These are phyloP conservation scores for Trididemnum nubilum DNA, from an alignment of 23 tunicate genomes.

Conservation along the genomic window DNA sequence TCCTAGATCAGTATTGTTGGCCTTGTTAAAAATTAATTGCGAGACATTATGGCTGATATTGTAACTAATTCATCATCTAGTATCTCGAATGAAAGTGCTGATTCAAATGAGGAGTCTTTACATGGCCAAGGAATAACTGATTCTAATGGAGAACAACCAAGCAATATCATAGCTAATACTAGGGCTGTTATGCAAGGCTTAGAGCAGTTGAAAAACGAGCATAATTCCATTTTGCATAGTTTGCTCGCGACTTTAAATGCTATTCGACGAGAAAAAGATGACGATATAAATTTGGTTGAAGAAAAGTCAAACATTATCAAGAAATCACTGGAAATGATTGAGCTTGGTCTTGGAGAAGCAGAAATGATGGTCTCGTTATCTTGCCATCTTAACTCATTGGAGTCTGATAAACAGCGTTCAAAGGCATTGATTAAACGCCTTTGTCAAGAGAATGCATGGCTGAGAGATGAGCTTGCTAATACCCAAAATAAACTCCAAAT, in stretches of 20 bases:
- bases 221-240: conserved; percentile 92
- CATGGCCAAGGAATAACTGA: conserved; percentile 7
- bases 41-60: no score
- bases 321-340: conserved; percentile 89
- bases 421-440: conserved; percentile 84
- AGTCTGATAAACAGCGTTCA: conserved; percentile 83
- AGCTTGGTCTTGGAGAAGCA: conserved; percentile 95
- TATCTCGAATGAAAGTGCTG: not conserved
- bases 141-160: not conserved
- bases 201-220: conserved; percentile 89
- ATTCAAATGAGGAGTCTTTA: not conserved
- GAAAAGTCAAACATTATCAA: conserved; percentile 91
- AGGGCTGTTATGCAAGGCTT: conserved; percentile 89
- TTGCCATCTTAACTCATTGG: conserved; percentile 80
- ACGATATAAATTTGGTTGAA: conserved; percentile 89
- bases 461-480: conserved; percentile 96
- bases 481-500: conserved; percentile 86
- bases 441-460: conserved; percentile 96
- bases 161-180: conserved; percentile 60
- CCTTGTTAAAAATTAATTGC: no score
- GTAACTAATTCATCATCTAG: not conserved
- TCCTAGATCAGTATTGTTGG: no score
- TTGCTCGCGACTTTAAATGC: conserved; percentile 92
- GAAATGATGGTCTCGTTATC: conserved; percentile 91
- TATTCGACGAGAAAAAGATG: conserved; percentile 89